Evolutionary conservation across 2,113 vertebrate species (phyloP).

Genomic region (Lathamus discolor): DNA sequence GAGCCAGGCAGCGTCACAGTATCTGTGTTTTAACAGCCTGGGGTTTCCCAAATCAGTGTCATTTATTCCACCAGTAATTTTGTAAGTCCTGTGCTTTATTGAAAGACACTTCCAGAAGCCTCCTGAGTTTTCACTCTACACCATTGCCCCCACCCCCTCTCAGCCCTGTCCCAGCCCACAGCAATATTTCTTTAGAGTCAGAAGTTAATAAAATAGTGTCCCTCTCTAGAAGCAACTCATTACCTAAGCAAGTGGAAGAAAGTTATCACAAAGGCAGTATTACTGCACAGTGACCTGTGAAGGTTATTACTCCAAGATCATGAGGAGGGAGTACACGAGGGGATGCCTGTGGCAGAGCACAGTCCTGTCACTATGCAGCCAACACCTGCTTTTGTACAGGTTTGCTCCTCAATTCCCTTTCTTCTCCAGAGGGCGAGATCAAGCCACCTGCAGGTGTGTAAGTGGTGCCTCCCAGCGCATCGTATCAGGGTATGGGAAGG

Average conservation of each 20-base stretch:
- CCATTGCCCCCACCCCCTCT: not conserved
- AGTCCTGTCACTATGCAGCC: not conserved
- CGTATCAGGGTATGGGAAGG: not conserved
- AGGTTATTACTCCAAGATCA: constrained; percentile 17
- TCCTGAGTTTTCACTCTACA: not conserved
- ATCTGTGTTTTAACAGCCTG: not conserved
- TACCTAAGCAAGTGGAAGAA: constrained; percentile 5
- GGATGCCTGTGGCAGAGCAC: not conserved
- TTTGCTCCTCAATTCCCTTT: not conserved
- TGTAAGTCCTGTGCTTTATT: not conserved
- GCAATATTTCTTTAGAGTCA: constrained; percentile 12
- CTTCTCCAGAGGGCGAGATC: not conserved
- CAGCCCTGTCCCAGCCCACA: not conserved
- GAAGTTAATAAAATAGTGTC: constrained; percentile 24
- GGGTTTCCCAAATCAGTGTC: not conserved
- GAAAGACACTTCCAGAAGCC: not conserved
- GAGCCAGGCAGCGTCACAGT: not conserved
- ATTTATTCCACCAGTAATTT: not conserved
- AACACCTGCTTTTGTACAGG: not conserved
- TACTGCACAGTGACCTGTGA: constrained; percentile 59
- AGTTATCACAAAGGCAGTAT: not conserved
- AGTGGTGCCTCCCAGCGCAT: not conserved
- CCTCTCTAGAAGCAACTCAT: constrained; percentile 15
- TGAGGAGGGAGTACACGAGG: not conserved
- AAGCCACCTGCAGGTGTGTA: not conserved